These are phyloP conservation scores for Dysmachus trigonus DNA, from an alignment of 2,888 invertebrate genomes.

Conservation along the genomic window DNA sequence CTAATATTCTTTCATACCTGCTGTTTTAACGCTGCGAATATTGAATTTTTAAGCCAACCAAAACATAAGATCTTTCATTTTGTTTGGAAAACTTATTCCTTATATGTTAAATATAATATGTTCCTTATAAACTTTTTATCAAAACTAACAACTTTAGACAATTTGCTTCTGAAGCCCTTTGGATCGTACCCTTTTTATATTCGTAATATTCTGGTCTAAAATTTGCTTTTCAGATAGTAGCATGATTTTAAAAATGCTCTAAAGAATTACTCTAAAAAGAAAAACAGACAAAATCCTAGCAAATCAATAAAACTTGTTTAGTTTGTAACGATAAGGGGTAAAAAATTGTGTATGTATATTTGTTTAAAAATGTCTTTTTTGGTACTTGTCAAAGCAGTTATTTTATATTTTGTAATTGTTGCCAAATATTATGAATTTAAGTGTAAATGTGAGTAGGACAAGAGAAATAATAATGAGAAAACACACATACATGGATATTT, in stretches of 20 bases:
- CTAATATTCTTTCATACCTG: too few relatives aligned
- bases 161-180: not conserved
- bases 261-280: slow-evolving; percentile 29
- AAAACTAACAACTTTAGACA: not conserved
- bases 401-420: slow-evolving; percentile 46
- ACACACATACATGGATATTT: not conserved
- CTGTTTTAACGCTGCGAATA: too few relatives aligned
- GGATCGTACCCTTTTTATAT: not conserved
- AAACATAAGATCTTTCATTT: too few relatives aligned
- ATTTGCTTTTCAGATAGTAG: not conserved
- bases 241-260: not conserved
- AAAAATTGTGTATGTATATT: slow-evolving; percentile 22
- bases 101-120: not conserved
- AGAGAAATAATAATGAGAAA: slow-evolving; percentile 69
- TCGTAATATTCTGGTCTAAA: not conserved
- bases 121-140: not conserved
- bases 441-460: slow-evolving; percentile 59
- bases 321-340: slow-evolving; percentile 20
- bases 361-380: slow-evolving; percentile 6
- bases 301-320: slow-evolving; percentile 25
- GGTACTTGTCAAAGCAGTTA: slow-evolving; percentile 21
- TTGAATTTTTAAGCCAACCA: too few relatives aligned
- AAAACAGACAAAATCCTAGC: not conserved
- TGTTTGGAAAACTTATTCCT: not conserved
- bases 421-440: slow-evolving; percentile 49